Conservation (phyloP, 2,888 invertebrate genomes). For the Zelleria hepariella region DNA sequence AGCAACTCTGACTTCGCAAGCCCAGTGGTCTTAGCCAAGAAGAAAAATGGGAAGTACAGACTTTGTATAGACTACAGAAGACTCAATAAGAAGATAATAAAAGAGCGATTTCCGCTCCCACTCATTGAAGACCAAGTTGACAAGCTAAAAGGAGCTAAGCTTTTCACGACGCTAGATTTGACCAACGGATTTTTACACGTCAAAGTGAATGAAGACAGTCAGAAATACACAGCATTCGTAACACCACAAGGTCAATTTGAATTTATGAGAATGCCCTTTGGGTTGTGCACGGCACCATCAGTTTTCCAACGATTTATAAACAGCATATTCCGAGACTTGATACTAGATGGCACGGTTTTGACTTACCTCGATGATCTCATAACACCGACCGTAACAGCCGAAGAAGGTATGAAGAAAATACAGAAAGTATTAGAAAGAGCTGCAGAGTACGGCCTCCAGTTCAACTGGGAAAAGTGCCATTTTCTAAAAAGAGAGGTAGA, state of each 20-base stretch:
- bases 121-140: background rate
- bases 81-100: conserved; percentile 1
- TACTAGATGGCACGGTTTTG: background rate
- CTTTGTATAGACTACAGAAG: conserved; percentile 5
- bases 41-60: conserved; percentile 1
- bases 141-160: background rate
- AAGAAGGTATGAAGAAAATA: background rate
- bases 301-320: background rate
- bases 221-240: conserved; percentile 1
- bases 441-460: background rate
- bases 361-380: conserved; percentile 5
- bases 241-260: background rate
- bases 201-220: background rate
- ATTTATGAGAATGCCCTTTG: background rate
- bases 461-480: background rate
- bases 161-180: background rate
- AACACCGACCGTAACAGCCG: background rate
- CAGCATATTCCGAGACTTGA: conserved; percentile 3
- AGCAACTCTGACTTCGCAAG: conserved; percentile 4
- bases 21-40: background rate
- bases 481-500: background rate
- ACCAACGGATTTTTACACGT: background rate
- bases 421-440: background rate
- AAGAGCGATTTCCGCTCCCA: background rate
- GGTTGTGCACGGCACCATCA: background rate